These are phyloP conservation scores for Colletes gigas DNA, from an alignment of 1,140 invertebrate genomes.

Conservation along the genomic window DNA sequence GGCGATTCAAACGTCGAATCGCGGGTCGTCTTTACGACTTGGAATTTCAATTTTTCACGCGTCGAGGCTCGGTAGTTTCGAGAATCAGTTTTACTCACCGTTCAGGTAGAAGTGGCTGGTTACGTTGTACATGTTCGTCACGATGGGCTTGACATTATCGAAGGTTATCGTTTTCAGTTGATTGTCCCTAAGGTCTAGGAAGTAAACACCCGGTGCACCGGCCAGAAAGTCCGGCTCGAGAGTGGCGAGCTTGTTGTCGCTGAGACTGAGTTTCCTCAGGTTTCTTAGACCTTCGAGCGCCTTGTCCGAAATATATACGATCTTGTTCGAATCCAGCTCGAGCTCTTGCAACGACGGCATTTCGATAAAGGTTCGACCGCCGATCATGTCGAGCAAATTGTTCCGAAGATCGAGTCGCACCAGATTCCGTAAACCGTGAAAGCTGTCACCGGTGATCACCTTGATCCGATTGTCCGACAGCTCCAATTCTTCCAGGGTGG, in stretches of 20 bases:
- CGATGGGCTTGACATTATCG: slow-evolving; percentile 87
- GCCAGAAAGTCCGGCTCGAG: slow-evolving; percentile 85
- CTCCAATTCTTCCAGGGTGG: slow-evolving; percentile 85
- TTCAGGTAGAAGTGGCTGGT: slow-evolving; percentile 87
- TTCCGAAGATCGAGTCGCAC: slow-evolving; percentile 85
- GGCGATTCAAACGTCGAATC: no score
- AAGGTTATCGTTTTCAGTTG: slow-evolving; percentile 87
- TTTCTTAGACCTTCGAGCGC: slow-evolving; percentile 87
- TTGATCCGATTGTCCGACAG: slow-evolving; percentile 87
- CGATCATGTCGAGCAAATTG: slow-evolving; percentile 88
- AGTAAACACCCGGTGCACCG: slow-evolving; percentile 84
- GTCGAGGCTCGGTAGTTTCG: no score
- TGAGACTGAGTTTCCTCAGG: slow-evolving; percentile 85
- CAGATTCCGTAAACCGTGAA: slow-evolving; percentile 86
- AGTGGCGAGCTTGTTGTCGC: slow-evolving; percentile 86
- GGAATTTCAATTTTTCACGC: no score
- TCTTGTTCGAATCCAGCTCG: slow-evolving; percentile 87
- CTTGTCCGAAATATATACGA: slow-evolving; percentile 85
- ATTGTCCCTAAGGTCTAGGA: slow-evolving; percentile 88
- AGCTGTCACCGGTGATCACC: slow-evolving; percentile 86
- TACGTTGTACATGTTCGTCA: slow-evolving; percentile 87
- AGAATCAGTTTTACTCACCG: slow-evolving; percentile 84
- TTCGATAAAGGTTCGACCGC: slow-evolving; percentile 88
- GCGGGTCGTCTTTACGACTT: no score
- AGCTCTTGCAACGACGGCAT: slow-evolving; percentile 87